A percentile compares a stretch with the other conserved stretches of the same genome.
Evolutionary conservation across 1,140 invertebrate genomes (phyloP).

Genomic region (Brachystomella parvula): DNA sequence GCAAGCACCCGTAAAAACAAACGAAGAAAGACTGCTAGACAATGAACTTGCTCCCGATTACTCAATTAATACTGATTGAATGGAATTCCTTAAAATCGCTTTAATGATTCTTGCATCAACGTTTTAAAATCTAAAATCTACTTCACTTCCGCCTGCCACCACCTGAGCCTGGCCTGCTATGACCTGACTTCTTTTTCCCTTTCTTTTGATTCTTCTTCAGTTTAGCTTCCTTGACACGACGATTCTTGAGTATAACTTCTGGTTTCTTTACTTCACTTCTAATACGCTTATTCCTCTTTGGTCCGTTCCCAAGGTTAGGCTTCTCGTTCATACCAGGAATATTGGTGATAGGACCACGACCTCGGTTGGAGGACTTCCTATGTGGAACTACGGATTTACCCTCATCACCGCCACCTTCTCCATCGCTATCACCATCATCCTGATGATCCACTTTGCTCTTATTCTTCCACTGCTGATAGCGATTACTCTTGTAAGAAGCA

Average conservation of each 20-base stretch:
- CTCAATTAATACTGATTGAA: not conserved
- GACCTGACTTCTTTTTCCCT: slow-evolving; percentile 16
- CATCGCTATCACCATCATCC: slow-evolving; percentile 53
- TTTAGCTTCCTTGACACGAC: slow-evolving; percentile 51
- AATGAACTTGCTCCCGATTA: no score
- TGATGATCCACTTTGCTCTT: slow-evolving; percentile 62
- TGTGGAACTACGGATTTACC: slow-evolving; percentile 10
- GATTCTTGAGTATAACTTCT: slow-evolving; percentile 61
- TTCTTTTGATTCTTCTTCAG: slow-evolving; percentile 39
- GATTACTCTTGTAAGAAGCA: slow-evolving; percentile 82
- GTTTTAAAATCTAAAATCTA: not conserved
- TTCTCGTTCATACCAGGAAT: slow-evolving; percentile 44
- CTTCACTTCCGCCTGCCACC: not conserved
- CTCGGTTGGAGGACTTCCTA: slow-evolving; percentile 8
- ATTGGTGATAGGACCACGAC: slow-evolving; percentile 26
- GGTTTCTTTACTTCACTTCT: slow-evolving; percentile 54
- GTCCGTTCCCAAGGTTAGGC: slow-evolving; percentile 45
- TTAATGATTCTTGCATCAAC: not conserved
- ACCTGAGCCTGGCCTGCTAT: not conserved
- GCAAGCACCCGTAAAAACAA: no score
- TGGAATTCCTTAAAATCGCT: not conserved
- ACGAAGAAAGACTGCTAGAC: no score
- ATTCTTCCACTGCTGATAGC: slow-evolving; percentile 80
- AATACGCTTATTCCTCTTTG: slow-evolving; percentile 42
- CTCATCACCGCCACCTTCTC: slow-evolving; percentile 42